These are phyloP conservation scores for Planococcus citri DNA, from an alignment of 1,140 invertebrate genomes.

Conservation along the genomic window DNA sequence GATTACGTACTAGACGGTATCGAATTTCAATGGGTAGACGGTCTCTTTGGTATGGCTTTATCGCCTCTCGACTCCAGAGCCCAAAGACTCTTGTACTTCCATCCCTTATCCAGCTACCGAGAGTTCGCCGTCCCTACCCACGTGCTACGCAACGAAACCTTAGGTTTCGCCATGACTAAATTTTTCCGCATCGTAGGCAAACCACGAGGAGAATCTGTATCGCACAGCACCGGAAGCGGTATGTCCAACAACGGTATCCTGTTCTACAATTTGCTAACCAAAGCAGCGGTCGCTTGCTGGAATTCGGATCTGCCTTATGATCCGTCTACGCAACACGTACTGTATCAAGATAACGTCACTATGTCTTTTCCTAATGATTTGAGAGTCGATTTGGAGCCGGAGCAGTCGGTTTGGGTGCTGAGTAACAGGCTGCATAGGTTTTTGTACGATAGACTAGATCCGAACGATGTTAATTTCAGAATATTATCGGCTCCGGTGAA, in stretches of 20 bases:
- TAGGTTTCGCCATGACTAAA: constrained; percentile 38
- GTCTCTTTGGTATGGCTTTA: constrained; percentile 60
- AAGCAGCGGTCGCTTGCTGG: constrained; percentile 64
- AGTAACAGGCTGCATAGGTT: constrained; percentile 60
- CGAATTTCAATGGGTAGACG: constrained; percentile 68
- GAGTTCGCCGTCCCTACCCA: constrained; percentile 58
- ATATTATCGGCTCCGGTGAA: constrained; percentile 48
- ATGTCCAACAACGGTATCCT: constrained; percentile 57
- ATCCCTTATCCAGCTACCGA: constrained; percentile 61
- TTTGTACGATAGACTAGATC: constrained; percentile 50
- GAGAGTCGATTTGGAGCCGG: constrained; percentile 50
- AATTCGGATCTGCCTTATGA: constrained; percentile 37
- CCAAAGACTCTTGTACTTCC: constrained; percentile 55
- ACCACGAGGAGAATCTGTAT: constrained; percentile 39
- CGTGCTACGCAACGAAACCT: constrained; percentile 44
- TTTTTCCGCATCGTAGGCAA: constrained; percentile 48
- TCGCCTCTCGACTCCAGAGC: constrained; percentile 39
- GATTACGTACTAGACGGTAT: constrained; percentile 52
- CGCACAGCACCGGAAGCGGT: constrained; percentile 54
- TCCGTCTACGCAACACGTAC: constrained; percentile 42
- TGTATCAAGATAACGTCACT: constrained; percentile 43
- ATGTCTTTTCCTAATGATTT: constrained; percentile 67
- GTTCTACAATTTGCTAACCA: constrained; percentile 62
- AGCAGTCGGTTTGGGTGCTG: constrained; percentile 56
- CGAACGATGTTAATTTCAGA: constrained; percentile 54